Evolutionary conservation across 1,140 invertebrate species (phyloP).

Genomic region (Oncopeltus fasciatus): DNA sequence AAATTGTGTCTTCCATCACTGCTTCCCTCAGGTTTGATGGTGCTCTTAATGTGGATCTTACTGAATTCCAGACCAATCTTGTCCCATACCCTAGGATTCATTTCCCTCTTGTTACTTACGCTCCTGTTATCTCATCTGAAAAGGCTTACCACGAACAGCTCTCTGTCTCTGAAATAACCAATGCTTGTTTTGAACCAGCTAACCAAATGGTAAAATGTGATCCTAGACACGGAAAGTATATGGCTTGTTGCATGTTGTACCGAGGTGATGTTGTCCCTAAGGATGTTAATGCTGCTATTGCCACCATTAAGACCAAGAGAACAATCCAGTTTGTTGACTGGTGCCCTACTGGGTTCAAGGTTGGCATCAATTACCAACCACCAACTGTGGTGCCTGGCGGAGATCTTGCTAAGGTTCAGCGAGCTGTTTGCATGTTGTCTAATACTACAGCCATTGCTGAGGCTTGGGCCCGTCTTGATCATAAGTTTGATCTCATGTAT

Average conservation of each 20-base stretch:
- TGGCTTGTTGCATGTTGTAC: constrained; percentile 79
- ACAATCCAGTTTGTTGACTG: no score
- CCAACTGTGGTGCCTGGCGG: constrained; percentile 40
- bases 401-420: constrained; percentile 59
- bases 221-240: constrained; percentile 76
- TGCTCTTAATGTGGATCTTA: constrained; percentile 75
- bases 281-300: constrained; percentile 55
- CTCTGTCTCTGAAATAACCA: constrained; percentile 62
- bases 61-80: constrained; percentile 82
- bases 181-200: constrained; percentile 32
- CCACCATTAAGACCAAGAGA: constrained; percentile 46
- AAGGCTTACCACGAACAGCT: constrained; percentile 72
- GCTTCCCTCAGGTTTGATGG: constrained; percentile 79
- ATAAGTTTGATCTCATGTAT: no score
- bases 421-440: constrained; percentile 23
- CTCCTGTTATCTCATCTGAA: constrained; percentile 70
- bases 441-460: constrained; percentile 37
- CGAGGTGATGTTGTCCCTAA: constrained; percentile 48
- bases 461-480: constrained; percentile 59
- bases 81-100: no score
- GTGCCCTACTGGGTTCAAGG: no score
- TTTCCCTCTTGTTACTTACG: constrained; percentile 56
- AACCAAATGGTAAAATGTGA: constrained; percentile 89
- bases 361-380: no score
- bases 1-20: no score